Percentiles rank a stretch among this genome's conserved stretches.
Evolutionary conservation across 2,797 vertebrate genomes (phyloP).

Genomic region (Knipowitschia caucasica): DNA sequence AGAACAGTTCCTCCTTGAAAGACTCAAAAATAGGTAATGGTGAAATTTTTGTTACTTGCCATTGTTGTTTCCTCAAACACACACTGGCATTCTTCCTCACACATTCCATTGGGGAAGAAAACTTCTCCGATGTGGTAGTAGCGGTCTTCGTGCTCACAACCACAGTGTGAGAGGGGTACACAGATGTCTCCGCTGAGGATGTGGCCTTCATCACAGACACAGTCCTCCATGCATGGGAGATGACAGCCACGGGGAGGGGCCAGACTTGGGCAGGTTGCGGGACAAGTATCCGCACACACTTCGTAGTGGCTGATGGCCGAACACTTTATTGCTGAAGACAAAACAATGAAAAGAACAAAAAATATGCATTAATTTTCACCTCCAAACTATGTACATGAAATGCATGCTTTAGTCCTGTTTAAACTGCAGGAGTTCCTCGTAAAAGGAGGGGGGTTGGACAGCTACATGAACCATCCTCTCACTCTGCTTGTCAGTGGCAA

Average conservation of each 20-base stretch:
- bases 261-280: conserved; percentile 56
- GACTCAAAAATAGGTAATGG: too few relatives aligned
- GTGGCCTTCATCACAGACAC: conserved; percentile 66
- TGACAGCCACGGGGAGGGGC: conserved; percentile 36
- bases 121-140: conserved; percentile 66
- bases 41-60: too few relatives aligned
- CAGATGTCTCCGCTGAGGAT: conserved; percentile 71
- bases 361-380: too few relatives aligned
- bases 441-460: too few relatives aligned
- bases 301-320: conserved; percentile 68
- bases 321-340: conserved; percentile 63
- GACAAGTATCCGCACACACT: conserved; percentile 57
- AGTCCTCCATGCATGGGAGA: conserved; percentile 61
- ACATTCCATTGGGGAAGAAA: conserved; percentile 69
- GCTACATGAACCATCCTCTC: too few relatives aligned
- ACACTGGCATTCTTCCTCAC: conserved; percentile 70
- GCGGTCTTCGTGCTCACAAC: conserved; percentile 56
- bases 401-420: too few relatives aligned
- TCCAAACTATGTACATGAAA: too few relatives aligned
- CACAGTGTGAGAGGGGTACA: conserved; percentile 65
- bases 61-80: too few relatives aligned
- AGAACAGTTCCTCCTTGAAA: too few relatives aligned
- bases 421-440: too few relatives aligned
- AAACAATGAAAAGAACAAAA: background rate
- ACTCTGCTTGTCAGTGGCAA: too few relatives aligned